A percentile compares a stretch with the other conserved stretches of the same genome.
Evolutionary conservation across 2,113 vertebrate species (phyloP).

Genomic region (Ceuthmochares aereus): DNA sequence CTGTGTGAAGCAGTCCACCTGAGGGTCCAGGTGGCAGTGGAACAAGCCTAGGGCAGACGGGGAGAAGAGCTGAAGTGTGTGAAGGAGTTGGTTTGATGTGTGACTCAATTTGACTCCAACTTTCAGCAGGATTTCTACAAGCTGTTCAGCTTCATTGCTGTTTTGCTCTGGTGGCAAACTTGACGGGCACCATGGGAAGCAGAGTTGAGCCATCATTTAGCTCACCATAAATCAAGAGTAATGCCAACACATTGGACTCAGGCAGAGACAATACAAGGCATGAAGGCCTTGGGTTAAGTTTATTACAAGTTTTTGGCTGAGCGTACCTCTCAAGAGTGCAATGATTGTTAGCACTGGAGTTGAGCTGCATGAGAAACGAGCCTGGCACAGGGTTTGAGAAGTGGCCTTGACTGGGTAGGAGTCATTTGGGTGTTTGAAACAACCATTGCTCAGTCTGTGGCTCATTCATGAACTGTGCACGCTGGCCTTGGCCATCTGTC

Average conservation of each 20-base stretch:
- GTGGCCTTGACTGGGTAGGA: neutral
- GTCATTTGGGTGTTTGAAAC: neutral
- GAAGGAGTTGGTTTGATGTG: neutral
- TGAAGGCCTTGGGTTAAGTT: neutral
- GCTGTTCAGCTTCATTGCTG: neutral
- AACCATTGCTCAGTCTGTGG: neutral
- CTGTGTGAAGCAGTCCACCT: neutral
- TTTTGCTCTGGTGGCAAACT: neutral
- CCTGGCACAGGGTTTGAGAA: neutral
- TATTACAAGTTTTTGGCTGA: neutral
- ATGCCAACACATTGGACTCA: neutral
- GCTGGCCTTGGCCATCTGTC: neutral
- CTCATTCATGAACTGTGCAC: neutral
- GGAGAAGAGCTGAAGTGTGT: neutral
- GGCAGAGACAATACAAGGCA: neutral
- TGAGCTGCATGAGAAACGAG: neutral
- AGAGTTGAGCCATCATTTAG: neutral
- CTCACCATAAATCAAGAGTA: neutral
- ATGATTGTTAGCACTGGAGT: neutral
- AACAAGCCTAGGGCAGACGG: neutral
- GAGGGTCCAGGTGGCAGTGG: neutral
- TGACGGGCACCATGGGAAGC: neutral
- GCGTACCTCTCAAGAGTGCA: neutral
- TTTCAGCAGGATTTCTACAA: neutral
- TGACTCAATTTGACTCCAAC: neutral